These are phyloP conservation scores for Carpatolechia fugitivella DNA, from an alignment of 2,888 invertebrate genomes.

Conservation along the genomic window DNA sequence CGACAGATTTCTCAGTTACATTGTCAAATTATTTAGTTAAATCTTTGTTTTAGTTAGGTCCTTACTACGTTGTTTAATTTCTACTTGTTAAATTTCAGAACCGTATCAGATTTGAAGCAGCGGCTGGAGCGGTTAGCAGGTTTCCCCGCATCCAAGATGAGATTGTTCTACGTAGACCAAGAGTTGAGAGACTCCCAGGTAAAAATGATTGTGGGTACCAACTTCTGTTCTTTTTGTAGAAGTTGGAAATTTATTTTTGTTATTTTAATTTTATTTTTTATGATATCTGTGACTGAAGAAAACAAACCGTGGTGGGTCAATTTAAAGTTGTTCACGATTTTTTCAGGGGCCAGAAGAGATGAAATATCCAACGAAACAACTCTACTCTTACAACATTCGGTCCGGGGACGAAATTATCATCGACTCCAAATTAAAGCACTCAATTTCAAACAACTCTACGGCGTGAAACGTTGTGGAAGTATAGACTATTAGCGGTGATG, in stretches of 20 bases:
- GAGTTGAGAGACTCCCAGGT: constrained; percentile 83
- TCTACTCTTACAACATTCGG: constrained; percentile 94
- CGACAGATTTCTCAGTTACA: neutral
- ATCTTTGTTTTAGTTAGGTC: too few species aligned
- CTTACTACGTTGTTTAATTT: too few species aligned
- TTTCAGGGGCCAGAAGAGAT: constrained; percentile 90
- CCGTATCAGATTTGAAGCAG: constrained; percentile 89
- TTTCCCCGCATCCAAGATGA: constrained; percentile 90
- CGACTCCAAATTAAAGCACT: constrained; percentile 85
- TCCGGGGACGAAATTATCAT: constrained; percentile 95
- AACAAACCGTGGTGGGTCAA: too few species aligned
- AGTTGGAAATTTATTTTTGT: neutral
- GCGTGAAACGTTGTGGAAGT: constrained; percentile 32
- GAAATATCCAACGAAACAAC: constrained; percentile 91
- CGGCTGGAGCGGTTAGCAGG: constrained; percentile 89
- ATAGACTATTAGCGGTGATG: neutral
- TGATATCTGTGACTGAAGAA: neutral
- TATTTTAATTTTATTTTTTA: neutral
- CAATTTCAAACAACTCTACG: constrained; percentile 56
- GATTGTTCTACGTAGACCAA: constrained; percentile 93
- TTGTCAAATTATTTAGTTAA: too few species aligned
- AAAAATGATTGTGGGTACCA: constrained; percentile 12
- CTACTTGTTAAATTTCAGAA: constrained; percentile 66
- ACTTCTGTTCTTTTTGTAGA: neutral
- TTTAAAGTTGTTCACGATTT: neutral